phyloP scores from a whole-genome alignment of 2,797 vertebrate species.

The Mus caroli region DNA sequence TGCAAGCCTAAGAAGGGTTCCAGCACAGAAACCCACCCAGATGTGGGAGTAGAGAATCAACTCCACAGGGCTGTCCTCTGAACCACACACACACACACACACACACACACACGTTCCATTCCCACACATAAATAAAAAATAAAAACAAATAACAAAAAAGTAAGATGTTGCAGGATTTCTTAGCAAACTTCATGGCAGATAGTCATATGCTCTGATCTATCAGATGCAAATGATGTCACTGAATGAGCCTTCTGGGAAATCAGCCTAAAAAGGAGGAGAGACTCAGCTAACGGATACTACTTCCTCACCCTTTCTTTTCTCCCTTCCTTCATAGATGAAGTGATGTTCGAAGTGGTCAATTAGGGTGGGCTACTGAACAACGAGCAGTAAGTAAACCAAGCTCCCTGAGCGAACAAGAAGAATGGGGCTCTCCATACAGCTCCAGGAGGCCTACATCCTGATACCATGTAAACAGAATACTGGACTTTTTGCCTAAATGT shows the following conservation, averaged over 20 bases:
- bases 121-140: neutral
- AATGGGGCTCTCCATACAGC: neutral
- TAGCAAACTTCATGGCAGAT: neutral
- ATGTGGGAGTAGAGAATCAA: neutral
- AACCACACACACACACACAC: neutral
- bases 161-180: neutral
- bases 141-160: neutral
- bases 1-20: neutral
- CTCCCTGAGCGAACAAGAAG: neutral
- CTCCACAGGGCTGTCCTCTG: neutral
- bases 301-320: neutral
- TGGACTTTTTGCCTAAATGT: neutral
- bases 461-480: conserved; percentile 7
- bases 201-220: conserved; percentile 18
- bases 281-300: neutral
- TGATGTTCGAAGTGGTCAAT: neutral
- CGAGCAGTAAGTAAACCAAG: neutral
- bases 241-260: neutral
- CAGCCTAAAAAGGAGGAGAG: conserved; percentile 14
- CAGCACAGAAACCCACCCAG: neutral
- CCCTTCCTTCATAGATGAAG: neutral
- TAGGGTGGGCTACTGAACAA: neutral
- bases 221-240: neutral
- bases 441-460: neutral
- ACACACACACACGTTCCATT: no score